Percentiles rank a stretch among this genome's conserved stretches.
Conservation (phyloP, 2,113 vertebrate species). For the Odocoileus virginianus region DNA sequence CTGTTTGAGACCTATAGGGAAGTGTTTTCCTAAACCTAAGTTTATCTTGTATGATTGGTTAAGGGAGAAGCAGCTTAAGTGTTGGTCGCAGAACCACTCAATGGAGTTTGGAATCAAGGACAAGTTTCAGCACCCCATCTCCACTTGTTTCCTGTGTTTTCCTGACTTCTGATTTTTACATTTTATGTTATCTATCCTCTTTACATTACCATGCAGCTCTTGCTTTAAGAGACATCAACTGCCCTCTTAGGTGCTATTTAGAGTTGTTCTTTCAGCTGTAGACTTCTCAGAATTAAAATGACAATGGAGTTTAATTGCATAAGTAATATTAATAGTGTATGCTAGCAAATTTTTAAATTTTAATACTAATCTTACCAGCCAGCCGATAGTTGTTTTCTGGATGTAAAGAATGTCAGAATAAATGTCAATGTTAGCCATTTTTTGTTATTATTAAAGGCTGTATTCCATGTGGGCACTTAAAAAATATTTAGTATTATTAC, state of each 20-base stretch:
- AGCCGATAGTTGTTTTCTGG: background rate
- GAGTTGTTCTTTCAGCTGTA: background rate
- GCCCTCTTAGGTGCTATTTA: background rate
- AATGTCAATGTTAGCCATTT: background rate
- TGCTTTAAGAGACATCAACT: background rate
- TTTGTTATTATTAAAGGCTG: background rate
- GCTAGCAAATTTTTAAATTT: background rate
- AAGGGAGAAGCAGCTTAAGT: background rate
- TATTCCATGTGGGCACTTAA: background rate
- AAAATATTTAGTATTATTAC: background rate
- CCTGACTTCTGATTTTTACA: background rate
- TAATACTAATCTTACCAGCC: background rate
- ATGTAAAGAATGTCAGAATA: background rate
- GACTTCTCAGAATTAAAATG: background rate
- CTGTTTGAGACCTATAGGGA: background rate
- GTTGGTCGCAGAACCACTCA: background rate
- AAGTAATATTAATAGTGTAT: background rate
- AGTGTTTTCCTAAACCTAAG: background rate
- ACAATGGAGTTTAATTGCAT: background rate
- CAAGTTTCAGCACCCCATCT: background rate
- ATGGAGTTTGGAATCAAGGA: background rate
- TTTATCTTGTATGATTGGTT: constrained; percentile 2
- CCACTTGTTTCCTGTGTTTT: background rate
- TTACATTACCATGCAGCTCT: background rate
- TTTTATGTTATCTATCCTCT: background rate